Evolutionary conservation across 2,888 invertebrate species (phyloP).

Genomic region (Nymphalis polychloros): DNA sequence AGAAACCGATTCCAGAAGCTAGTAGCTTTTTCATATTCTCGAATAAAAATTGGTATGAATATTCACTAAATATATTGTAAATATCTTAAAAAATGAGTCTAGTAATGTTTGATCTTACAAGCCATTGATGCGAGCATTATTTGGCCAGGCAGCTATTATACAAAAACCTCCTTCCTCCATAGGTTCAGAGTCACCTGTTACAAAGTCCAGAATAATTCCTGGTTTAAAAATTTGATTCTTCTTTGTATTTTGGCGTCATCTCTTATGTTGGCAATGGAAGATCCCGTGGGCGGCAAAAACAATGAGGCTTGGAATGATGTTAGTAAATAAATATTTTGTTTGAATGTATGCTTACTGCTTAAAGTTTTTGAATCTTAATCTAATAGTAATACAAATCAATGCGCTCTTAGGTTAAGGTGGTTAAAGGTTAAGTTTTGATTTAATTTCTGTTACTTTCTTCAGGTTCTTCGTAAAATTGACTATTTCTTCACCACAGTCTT

Average conservation of each 20-base stretch:
- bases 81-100: not conserved
- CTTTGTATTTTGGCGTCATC: slow-evolving; percentile 98
- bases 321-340: slow-evolving; percentile 26
- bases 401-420: too few species aligned
- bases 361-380: not conserved
- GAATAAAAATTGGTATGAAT: slow-evolving; percentile 90
- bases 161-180: not conserved
- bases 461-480: slow-evolving; percentile 96
- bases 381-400: too few species aligned
- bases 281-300: slow-evolving; percentile 85
- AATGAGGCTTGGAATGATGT: slow-evolving; percentile 60
- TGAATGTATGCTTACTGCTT: not conserved
- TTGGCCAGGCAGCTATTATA: too few species aligned
- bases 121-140: too few species aligned
- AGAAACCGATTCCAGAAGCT: slow-evolving; percentile 94
- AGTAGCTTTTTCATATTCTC: slow-evolving; percentile 96
- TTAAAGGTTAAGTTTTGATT: not conserved
- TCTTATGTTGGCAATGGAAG: slow-evolving; percentile 98
- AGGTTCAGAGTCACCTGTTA: slow-evolving; percentile 97
- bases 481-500: slow-evolving; percentile 98
- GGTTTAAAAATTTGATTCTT: slow-evolving; percentile 97
- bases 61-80: not conserved
- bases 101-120: too few species aligned
- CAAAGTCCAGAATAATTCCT: slow-evolving; percentile 95
- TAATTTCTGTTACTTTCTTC: slow-evolving; percentile 38